Percentiles rank a stretch among this genome's conserved stretches.
Evolutionary conservation across 2,888 invertebrate genomes (phyloP).

Genomic region (Oscheius onirici): DNA sequence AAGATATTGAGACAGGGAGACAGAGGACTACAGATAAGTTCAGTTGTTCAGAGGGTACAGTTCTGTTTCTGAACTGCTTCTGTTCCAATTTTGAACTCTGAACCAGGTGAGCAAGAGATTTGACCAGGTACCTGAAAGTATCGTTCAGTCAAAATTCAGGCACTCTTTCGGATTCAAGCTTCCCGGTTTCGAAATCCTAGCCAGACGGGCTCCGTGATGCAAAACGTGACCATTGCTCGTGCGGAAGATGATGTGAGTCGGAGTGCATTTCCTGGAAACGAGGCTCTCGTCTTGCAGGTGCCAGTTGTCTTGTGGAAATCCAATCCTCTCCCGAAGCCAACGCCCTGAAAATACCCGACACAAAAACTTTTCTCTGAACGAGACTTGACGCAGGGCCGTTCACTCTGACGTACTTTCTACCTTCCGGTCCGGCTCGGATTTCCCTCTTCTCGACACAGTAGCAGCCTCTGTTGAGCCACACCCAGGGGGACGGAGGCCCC

Average conservation of each 20-base stretch:
- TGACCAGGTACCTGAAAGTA: neutral
- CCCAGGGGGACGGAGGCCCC: neutral
- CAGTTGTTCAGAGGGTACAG: too few relatives aligned
- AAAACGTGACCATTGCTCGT: neutral
- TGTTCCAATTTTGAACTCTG: too few relatives aligned
- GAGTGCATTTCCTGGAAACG: conserved; percentile 3
- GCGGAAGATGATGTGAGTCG: neutral
- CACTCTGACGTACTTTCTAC: neutral
- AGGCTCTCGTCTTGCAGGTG: neutral
- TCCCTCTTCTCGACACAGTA: neutral
- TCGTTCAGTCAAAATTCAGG: neutral
- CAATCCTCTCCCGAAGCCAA: neutral
- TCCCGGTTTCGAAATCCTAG: neutral
- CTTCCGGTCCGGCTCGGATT: neutral
- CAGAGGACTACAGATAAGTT: too few relatives aligned
- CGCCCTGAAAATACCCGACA: conserved; percentile 8
- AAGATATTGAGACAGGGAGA: too few relatives aligned
- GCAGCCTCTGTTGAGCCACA: neutral
- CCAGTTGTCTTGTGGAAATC: neutral
- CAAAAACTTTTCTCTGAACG: neutral
- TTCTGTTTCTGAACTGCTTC: too few relatives aligned
- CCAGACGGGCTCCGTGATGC: neutral
- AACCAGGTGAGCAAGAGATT: neutral
- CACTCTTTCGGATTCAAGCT: neutral
- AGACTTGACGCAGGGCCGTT: too few relatives aligned